Base-by-base conservation (phyloP, 1,140 invertebrate species). In the Halictus rubicundus region DNA sequence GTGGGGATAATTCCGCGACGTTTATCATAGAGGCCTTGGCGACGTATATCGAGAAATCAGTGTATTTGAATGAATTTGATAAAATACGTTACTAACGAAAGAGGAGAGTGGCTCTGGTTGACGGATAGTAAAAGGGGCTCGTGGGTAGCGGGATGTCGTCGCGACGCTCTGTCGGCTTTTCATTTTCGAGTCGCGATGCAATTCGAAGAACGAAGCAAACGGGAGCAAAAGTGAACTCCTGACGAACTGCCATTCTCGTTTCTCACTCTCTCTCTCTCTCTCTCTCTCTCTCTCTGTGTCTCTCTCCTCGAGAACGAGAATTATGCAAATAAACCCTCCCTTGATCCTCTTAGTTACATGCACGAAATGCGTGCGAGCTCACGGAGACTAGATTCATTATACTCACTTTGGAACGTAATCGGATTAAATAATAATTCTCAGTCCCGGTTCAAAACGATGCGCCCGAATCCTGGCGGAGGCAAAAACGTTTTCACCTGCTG, bases 331-430 rank as follows among this genome's bases (percentile, higher is more conserved):
- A 79, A 79, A 68, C 74, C 71, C 66, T 39, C 42, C 25, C 42
- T n/a, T 79, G 54, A 79, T 79, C 71, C 71, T 68, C 78, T 78
- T 72, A 72, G 76, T 72, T 72, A 78, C 76, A 78, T 46, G 54
- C 64, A 46, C 76, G 46, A 52, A 70, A 32, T 71, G 75, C 75
- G 68, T 78, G 75, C 46, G n/a, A 42, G 27, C 23, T 10, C 32
- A 23, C 25, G 21, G 32, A 46, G 57, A 61, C 57, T 78, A 49
- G 54, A 60, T 65, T 72, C 76, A 65, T 78, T 72, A 78, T 78
- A 78, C 57, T 27, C 60, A 63, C 49, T 65, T 78, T 52, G 42
- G n/a, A 0, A 3, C 49, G 21, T 78, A 78, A 78, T 78, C 46
- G 68, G 76, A 78, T 78, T 78, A 78, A 65, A 78, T 71, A 46